Conservation (phyloP, 2,888 invertebrate species). For the Nemotelus pantherinus region DNA sequence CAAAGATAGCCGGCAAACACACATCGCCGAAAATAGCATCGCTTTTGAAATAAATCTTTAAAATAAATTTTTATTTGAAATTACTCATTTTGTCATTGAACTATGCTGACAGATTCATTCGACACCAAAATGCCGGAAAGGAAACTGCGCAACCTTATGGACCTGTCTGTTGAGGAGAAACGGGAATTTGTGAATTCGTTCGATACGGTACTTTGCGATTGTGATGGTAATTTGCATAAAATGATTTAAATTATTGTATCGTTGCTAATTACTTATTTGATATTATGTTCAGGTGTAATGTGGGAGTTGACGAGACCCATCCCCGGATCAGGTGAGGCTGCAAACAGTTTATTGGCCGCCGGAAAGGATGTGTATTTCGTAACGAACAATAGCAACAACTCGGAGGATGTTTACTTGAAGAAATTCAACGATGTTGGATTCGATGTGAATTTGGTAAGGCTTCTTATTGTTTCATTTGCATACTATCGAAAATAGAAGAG, state of each 20-base stretch:
- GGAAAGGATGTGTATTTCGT: constrained; percentile 65
- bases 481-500: background rate
- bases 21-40: background rate
- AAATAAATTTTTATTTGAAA: background rate
- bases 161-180: constrained; percentile 58
- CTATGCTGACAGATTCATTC: constrained; percentile 19
- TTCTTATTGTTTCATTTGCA: background rate
- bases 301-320: constrained; percentile 59
- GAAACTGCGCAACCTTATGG: constrained; percentile 55
- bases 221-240: constrained; percentile 67
- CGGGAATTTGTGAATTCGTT: constrained; percentile 65
- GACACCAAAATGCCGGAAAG: constrained; percentile 37
- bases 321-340: constrained; percentile 60
- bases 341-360: constrained; percentile 59
- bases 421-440: constrained; percentile 56
- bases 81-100: background rate
- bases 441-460: constrained; percentile 54
- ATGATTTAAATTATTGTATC: background rate
- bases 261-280: background rate
- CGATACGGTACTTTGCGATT: constrained; percentile 70
- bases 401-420: constrained; percentile 55
- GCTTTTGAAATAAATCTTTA: background rate
- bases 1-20: constrained; percentile 9
- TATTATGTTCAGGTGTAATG: constrained; percentile 64
- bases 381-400: constrained; percentile 64